phyloP scores from a whole-genome alignment of 2,113 vertebrate genomes.

The Cyanoliseus patagonus region DNA sequence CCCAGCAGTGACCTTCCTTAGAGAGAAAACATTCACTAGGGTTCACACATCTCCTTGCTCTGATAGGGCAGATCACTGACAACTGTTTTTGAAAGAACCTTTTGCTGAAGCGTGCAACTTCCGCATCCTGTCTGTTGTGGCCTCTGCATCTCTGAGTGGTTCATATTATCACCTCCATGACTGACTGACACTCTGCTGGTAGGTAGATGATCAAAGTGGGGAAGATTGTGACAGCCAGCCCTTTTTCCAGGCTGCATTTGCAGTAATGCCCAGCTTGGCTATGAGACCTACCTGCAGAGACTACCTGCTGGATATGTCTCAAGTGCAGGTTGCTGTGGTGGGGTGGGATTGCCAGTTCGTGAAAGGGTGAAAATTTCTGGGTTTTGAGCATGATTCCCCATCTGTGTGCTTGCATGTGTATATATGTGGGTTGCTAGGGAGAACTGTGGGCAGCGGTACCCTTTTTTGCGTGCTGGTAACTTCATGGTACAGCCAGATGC shows the following conservation, averaged over 20 bases:
- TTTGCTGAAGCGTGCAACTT: background rate
- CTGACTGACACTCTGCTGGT: background rate
- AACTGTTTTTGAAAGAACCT: background rate
- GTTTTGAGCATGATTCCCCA: background rate
- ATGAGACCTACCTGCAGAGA: background rate
- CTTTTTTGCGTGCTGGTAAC: background rate
- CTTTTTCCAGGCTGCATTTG: background rate
- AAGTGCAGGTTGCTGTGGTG: background rate
- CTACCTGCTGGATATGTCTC: rapidly evolving
- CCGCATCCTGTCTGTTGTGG: background rate
- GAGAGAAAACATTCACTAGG: background rate
- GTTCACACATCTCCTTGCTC: background rate
- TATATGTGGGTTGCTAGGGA: background rate
- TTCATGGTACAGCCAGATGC: background rate
- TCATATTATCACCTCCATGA: background rate
- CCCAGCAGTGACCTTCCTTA: conserved; percentile 42
- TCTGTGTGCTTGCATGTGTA: conserved; percentile 16
- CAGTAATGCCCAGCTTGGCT: background rate
- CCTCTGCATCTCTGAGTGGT: background rate
- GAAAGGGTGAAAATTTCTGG: background rate
- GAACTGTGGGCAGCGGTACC: background rate
- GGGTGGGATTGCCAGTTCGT: background rate
- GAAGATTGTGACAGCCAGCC: background rate
- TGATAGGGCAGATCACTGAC: background rate
- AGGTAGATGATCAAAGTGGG: background rate